These are phyloP conservation scores for Rhadinocentrus ornatus DNA, from an alignment of 2,797 vertebrate genomes.

Conservation along the genomic window DNA sequence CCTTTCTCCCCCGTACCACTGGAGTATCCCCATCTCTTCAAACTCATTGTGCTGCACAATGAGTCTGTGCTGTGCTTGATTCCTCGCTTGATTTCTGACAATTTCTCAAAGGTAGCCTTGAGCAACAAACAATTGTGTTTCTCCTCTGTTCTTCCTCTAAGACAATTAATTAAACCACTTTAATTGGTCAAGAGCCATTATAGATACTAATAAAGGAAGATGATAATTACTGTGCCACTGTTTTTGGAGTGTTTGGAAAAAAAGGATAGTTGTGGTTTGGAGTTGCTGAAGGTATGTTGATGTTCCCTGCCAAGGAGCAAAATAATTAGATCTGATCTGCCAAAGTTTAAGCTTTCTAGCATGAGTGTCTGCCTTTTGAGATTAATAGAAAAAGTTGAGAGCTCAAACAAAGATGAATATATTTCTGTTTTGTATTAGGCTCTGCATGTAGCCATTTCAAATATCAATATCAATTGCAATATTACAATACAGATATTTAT, in stretches of 20 bases:
- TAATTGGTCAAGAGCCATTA: constrained; percentile 66
- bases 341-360: constrained; percentile 53
- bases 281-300: constrained; percentile 29
- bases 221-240: constrained; percentile 61
- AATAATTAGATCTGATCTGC: constrained; percentile 71
- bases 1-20: constrained; percentile 5
- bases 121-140: constrained; percentile 48
- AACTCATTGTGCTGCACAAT: constrained; percentile 1
- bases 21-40: constrained; percentile 22
- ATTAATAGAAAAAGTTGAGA: constrained; percentile 60
- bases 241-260: constrained; percentile 52
- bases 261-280: constrained; percentile 51
- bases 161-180: constrained; percentile 64
- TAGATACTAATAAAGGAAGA: constrained; percentile 65
- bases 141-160: constrained; percentile 20
- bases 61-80: constrained; percentile 11
- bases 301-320: constrained; percentile 50
- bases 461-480: background rate
- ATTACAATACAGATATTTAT: background rate
- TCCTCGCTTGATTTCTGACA: constrained; percentile 35
- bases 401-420: constrained; percentile 26
- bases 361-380: constrained; percentile 37
- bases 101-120: constrained; percentile 39
- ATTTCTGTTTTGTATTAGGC: constrained; percentile 18
- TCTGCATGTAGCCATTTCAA: constrained; percentile 21